Evolutionary conservation across 2,888 invertebrate species (phyloP).

Genomic region (Phalangium opilio): DNA sequence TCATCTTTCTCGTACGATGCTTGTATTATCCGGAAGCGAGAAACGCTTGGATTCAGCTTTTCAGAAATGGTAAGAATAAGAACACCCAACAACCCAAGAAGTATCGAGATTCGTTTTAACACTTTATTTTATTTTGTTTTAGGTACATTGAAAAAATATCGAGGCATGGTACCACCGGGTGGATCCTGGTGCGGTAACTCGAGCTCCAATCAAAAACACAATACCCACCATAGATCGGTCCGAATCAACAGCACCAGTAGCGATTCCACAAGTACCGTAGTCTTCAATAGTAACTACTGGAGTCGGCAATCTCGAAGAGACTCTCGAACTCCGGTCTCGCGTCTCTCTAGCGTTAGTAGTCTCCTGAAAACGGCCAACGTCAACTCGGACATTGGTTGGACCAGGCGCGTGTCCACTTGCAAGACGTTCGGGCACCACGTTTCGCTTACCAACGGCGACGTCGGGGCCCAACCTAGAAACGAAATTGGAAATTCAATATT

Average conservation of each 20-base stretch:
- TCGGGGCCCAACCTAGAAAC: too few species aligned
- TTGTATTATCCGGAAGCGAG: constrained; percentile 22
- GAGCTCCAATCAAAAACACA: constrained; percentile 7
- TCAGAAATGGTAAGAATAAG: constrained; percentile 19
- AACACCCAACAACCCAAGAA: too few species aligned
- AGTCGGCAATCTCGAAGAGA: neutral
- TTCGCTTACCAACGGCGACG: too few species aligned
- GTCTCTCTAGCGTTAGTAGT: neutral
- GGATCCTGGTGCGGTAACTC: constrained; percentile 12
- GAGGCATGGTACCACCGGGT: constrained; percentile 10
- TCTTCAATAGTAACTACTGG: constrained; percentile 5
- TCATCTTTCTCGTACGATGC: constrained; percentile 28
- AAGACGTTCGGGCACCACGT: too few species aligned
- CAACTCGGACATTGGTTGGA: too few species aligned
- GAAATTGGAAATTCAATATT: too few species aligned
- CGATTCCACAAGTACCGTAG: neutral
- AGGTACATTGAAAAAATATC: constrained; percentile 6
- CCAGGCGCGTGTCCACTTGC: too few species aligned
- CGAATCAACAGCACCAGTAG: constrained; percentile 5
- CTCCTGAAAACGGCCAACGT: neutral
- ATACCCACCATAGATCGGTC: constrained; percentile 12
- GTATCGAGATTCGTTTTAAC: too few species aligned
- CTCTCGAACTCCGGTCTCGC: neutral
- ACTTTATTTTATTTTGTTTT: too few species aligned
- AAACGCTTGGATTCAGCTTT: constrained; percentile 21